Base-by-base conservation (phyloP, 2,797 vertebrate genomes). In the Gastrophryne carolinensis region DNA sequence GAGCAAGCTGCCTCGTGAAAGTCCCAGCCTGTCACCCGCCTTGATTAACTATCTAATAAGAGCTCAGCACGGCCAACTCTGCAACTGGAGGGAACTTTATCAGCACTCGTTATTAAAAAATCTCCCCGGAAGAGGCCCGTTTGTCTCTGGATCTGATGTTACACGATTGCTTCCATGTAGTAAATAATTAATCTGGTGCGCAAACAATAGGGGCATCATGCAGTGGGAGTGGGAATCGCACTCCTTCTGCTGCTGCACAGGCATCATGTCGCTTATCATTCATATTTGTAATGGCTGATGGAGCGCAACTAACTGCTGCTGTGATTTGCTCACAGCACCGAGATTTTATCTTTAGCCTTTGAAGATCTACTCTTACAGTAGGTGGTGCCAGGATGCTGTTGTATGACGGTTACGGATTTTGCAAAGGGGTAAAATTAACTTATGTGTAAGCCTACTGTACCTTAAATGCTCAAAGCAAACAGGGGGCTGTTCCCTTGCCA, bases 161-260 rank as follows among this genome's bases (percentile, higher is more conserved):
- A 53, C 34, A 62, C 12, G 56, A 72, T 73, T 73, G 70, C 56
- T 54, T 63, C 27, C 26, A 32, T n/a, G 70, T 72, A 72, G 53
- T 72, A 58, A 53, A 72, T 63, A 53, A 72, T 62, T 72, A 72
- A 72, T 37, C 47, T 15, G 11, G 6, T 34, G 15, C 29, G 41
- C 30, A 72, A 54, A 63, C 70, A 72, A 63, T 72, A 35, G 27
- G 35, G 39, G 10, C 9, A 19, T 11, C 54, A 54, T 27, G 12
- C 15, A 54, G 50, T 39, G 30, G 58, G 17, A 63, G 54, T 35
- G 11, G 3, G 27, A 27, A 32, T n/a, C n/a, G n/a, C n/a, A n/a
- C n/a, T n/a, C n/a, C n/a, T n/a, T n/a, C n/a, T n/a, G 30, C 57
- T 27, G 57, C 41, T 52, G 54, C 54, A 61, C 10, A 35, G 1